phyloP scores from a whole-genome alignment of 2,113 vertebrate species.

The Parus major region DNA sequence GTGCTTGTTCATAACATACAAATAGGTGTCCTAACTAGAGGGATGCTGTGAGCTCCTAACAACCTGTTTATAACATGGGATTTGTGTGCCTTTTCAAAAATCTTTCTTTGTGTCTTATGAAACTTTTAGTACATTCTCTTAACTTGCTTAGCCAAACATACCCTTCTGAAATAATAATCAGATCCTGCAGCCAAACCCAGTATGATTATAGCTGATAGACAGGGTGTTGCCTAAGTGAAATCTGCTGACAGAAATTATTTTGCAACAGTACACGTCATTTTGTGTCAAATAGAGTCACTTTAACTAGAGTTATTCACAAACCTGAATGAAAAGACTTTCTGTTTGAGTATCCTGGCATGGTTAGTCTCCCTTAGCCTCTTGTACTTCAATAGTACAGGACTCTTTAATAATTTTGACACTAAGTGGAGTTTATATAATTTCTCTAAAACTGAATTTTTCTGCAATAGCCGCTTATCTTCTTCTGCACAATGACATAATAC shows the following conservation, averaged over 20 bases:
- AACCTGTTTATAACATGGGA: background rate
- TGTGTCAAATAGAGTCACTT: slow-evolving; percentile 5
- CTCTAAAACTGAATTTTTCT: background rate
- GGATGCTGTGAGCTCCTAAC: background rate
- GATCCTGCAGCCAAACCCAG: background rate
- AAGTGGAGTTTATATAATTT: background rate
- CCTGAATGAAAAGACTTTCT: background rate
- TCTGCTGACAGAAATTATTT: slow-evolving; percentile 35
- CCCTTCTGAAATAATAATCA: background rate
- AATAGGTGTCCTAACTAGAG: background rate
- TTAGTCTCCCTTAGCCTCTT: background rate
- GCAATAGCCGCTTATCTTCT: background rate
- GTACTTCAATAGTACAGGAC: background rate
- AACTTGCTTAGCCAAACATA: background rate
- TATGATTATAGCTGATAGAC: background rate
- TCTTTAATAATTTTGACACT: background rate
- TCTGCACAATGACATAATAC: background rate
- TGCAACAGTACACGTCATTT: background rate
- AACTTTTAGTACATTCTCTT: background rate
- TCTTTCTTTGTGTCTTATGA: background rate
- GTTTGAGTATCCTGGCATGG: background rate
- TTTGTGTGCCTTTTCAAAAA: background rate
- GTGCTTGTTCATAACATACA: background rate
- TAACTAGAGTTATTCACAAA: background rate
- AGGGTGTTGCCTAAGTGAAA: background rate